Evolutionary conservation across 2,113 vertebrate species (phyloP), one percentile per base, ranked within the genome.

Genomic region (Cranoglanis bouderius): DNA sequence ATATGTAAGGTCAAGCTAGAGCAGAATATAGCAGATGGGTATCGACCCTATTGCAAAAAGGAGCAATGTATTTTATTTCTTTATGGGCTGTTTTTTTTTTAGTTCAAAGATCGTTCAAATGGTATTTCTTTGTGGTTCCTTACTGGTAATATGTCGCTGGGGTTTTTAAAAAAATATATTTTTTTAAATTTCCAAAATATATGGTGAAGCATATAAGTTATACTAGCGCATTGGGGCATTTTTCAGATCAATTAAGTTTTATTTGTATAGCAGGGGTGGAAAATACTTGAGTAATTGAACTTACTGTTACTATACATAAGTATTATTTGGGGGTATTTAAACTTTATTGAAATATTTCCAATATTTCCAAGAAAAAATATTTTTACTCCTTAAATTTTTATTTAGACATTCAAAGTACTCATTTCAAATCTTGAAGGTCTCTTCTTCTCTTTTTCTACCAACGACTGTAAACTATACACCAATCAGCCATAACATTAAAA

Each of bases 1-100:
- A 82, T 90, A 87, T 84, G 86, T 74, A 59, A 92, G 90, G 90
- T 46, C 74, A 59, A 88, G 82, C 78, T 46, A 14, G 43, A 35
- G 70, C 78, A 81, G 46, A 90, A 88, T 57, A 82, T 70, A 70
- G 70, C 67, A 88, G 82, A 92, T 72, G 46, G 87, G 89, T 90
- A 90, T 63, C 40, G 83, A 88, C 80, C 26, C 57, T 74, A 90
- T 43, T 86, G 63, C 85, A 91, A 82, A 90, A 32, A 82, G 14
- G 32, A 32, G 21, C 83, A 85, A 65, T 75, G 59, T 24, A 46
- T 61, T 59, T 77, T 74, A 74, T 40, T 74, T 74, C 29, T 74
- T 85, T 87, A 83, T 55, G 59, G 75, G 18, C 4, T 46, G 10
- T 81, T 86, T 74, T 57, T 18, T n/a, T n/a, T n/a, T n/a, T n/a